Evolutionary conservation across 2,888 invertebrate species (phyloP).

Genomic region (Trissoscelio sp.): DNA sequence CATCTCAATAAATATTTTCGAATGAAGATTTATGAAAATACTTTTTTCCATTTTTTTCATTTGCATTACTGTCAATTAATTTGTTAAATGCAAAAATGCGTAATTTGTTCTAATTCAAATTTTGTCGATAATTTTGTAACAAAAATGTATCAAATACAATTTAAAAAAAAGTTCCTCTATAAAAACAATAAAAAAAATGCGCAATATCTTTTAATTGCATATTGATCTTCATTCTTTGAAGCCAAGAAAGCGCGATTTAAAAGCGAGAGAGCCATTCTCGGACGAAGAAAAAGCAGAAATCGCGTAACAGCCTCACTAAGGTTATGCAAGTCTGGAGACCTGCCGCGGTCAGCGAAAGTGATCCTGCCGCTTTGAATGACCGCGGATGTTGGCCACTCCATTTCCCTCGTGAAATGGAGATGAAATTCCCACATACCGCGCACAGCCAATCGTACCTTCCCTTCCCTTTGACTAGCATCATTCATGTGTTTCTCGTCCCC

Average conservation of each 20-base stretch:
- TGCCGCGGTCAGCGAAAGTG: slow-evolving; percentile 70
- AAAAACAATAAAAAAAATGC: too few species aligned
- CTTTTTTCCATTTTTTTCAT: too few species aligned
- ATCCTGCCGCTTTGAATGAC: slow-evolving; percentile 68
- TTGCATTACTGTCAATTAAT: background rate
- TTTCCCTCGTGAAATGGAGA: slow-evolving; percentile 65
- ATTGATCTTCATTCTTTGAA: slow-evolving; percentile 50
- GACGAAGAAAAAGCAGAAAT: slow-evolving; percentile 60
- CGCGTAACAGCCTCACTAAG: slow-evolving; percentile 66
- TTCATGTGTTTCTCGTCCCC: slow-evolving; percentile 53
- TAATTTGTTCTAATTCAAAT: too few species aligned
- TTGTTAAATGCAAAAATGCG: too few species aligned
- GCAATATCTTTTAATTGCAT: slow-evolving; percentile 30
- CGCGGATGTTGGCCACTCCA: slow-evolving; percentile 68
- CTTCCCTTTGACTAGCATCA: slow-evolving; percentile 27
- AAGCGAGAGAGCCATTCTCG: slow-evolving; percentile 49
- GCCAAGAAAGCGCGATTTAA: slow-evolving; percentile 33
- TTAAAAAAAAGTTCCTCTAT: too few species aligned
- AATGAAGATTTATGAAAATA: background rate
- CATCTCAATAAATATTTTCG: background rate
- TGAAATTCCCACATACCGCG: slow-evolving; percentile 60
- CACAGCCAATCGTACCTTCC: slow-evolving; percentile 31
- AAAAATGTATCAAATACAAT: too few species aligned
- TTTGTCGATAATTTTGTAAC: too few species aligned
- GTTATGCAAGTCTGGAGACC: slow-evolving; percentile 68